Base-by-base conservation (phyloP, 2,888 invertebrate genomes). In the Zygaena filipendulae region DNA sequence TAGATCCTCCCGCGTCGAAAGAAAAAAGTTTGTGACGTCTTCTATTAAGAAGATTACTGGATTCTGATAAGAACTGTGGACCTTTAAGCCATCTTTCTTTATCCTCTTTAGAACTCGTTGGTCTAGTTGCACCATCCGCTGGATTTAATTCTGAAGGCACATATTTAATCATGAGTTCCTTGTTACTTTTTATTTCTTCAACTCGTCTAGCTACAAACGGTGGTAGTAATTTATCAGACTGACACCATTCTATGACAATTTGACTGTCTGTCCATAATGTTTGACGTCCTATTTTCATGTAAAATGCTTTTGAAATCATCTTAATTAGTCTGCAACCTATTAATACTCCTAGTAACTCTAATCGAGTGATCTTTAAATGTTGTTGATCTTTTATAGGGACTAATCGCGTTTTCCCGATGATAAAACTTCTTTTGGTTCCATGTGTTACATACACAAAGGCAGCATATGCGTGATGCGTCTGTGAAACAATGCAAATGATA, bases 401-500 rank as follows among this genome's bases (percentile, higher is more conserved):
- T 4, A 33, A 3, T 3, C 25, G n/a, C 14, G 25, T 12, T 19
- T 24, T 31, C 22, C 1, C 14, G 19, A n/a, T 30, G 29, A 11
- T 30, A n/a, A 12, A 30, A 2, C 13, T 12, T 8, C 2, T 20
- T 13, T 7, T 7, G 3, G 5, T 4, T 18, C 7, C 16, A 6
- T 7, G 5, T 16, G 5, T 16, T 6, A 35, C 3, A 12, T 32
- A 35, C 7, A 31, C 23, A 2, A 27, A 24, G 4, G 32, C 29
- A 11, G 32, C 32, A 27, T 36, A 36, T 1, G 36, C 32, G n/a
- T 8, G 36, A 36, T 3, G 36, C 27, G 20, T 36, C 36, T 1
- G 30, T 27, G 7, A 32, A 36, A 20, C 36, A 32, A 22, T 36
- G 36, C 8, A 36, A n/a, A n/a, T n/a, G n/a, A n/a, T n/a, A n/a